A percentile compares a stretch with the other conserved stretches of the same genome.
phyloP scores from a whole-genome alignment of 2,113 vertebrate genomes.

The Dicaeum eximium region DNA sequence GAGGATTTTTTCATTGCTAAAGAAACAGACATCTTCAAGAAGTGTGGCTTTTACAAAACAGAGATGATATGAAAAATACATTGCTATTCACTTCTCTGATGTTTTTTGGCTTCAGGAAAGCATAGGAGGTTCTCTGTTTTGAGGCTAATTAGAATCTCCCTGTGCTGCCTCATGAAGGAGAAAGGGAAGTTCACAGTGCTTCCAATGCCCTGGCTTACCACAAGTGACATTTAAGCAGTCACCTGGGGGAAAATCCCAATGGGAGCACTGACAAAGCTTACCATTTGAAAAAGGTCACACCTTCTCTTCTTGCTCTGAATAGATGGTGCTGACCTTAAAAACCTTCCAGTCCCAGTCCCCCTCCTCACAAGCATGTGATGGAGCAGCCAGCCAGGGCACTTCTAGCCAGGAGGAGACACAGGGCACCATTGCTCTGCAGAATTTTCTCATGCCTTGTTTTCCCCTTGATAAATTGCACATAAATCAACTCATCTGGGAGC shows the following conservation, averaged over 20 bases:
- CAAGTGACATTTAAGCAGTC: slow-evolving; percentile 62
- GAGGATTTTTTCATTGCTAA: neutral
- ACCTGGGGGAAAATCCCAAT: slow-evolving; percentile 57
- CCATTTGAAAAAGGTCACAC: slow-evolving; percentile 68
- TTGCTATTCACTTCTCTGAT: neutral
- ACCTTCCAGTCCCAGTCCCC: neutral
- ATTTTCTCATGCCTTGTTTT: neutral
- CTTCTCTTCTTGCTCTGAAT: slow-evolving; percentile 40
- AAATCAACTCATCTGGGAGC: neutral
- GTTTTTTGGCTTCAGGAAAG: neutral
- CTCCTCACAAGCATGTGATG: neutral
- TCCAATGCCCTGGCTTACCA: neutral
- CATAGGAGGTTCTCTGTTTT: neutral
- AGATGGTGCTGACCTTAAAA: slow-evolving; percentile 63
- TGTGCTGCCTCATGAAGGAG: neutral
- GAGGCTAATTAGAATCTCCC: neutral
- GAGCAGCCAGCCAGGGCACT: neutral
- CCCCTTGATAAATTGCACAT: neutral
- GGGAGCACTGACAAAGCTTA: slow-evolving; percentile 52
- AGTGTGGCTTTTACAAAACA: neutral
- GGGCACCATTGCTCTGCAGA: neutral
- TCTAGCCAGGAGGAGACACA: neutral
- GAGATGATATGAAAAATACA: neutral
- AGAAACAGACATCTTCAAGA: neutral
- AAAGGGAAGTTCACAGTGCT: neutral